A percentile compares a stretch with the other conserved stretches of the same genome.
Conservation (phyloP, 2,113 vertebrate genomes). For the Syngnathus scovelli region DNA sequence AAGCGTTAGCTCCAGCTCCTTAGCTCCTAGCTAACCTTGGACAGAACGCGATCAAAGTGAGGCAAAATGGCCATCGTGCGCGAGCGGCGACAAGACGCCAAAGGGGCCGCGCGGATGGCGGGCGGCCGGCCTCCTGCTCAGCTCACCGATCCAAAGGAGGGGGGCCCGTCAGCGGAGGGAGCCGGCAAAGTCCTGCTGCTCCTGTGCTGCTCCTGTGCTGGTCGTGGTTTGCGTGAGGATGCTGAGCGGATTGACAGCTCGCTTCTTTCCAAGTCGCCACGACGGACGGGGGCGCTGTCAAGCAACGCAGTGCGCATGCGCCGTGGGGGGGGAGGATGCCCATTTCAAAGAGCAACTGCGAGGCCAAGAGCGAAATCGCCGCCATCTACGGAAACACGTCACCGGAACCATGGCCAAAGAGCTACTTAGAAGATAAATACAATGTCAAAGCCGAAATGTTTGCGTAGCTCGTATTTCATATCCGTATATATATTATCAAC, state of each 20-base stretch:
- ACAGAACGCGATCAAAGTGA: background rate
- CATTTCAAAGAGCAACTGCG: conserved; percentile 1
- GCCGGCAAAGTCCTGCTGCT: conserved; percentile 19
- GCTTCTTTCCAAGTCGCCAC: conserved; percentile 24
- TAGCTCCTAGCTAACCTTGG: conserved; percentile 35
- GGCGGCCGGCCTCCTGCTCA: too few species aligned
- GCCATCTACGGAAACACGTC: background rate
- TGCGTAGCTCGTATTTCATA: too few species aligned
- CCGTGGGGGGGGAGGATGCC: background rate
- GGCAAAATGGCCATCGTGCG: background rate
- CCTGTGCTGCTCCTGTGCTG: too few species aligned
- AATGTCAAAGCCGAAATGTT: too few species aligned
- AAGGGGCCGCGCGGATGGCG: background rate
- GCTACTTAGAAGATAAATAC: background rate
- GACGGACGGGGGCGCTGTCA: conserved; percentile 52
- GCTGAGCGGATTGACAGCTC: conserved; percentile 41
- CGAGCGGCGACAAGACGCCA: background rate
- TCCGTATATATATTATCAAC: too few species aligned
- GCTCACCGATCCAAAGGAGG: conserved; percentile 36
- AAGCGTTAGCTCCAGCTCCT: conserved; percentile 21
- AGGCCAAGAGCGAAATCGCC: conserved; percentile 9
- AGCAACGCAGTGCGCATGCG: conserved; percentile 65
- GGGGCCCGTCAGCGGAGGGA: conserved; percentile 5
- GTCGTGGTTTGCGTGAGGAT: conserved; percentile 27
- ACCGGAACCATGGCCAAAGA: background rate